Evolutionary conservation across 2,113 vertebrate genomes (phyloP), one percentile per base, ranked within the genome.

Genomic region (Tupaia tana): DNA sequence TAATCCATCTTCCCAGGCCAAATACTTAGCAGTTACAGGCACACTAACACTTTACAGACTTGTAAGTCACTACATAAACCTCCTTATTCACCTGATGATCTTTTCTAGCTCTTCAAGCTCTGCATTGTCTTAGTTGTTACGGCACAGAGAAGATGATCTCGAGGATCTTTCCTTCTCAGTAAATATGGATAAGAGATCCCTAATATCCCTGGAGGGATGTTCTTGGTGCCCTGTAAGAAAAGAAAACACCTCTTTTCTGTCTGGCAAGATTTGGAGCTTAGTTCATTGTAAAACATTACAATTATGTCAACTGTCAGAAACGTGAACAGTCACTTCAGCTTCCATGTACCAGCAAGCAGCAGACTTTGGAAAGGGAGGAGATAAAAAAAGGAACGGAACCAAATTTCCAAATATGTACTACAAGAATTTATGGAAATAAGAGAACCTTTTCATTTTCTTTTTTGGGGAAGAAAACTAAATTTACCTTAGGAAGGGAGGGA

Each of bases 391-490:
- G 71, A 97, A 86, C 56, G 59, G 96, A 97, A 96, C 95, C 84
- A 83, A 66, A 82, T 95, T 96, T 95, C 98, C 98, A 97, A 96
- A 96, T 54, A 3, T 34, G 96, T 96, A 64, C 96, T 70, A 80
- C 82, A 82, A 79, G 97, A 96, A 97, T 95, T 97, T 93, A 80
- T 93, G 97, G 98, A 82, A 98, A 71, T 98, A 61, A 61, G 97
- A 96, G 61, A 97, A 95, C 89, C 95, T 97, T 98, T 95, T 97
- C 98, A 96, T 89, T 98, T 98, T 98, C 96, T 97, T 98, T 98
- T 97, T 97, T 95, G 87, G 81, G 97, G 95, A 95, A 29, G 91
- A 97, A 98, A 98, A 97, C 93, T 85, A 74, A 98, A 98, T 98
- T 98, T 98, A 97, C 98, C 98, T 97, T 98, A 96, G 94, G 58